Percentiles rank a stretch among this genome's conserved stretches.
Conservation (phyloP, 1,140 invertebrate genomes). For the Drosophila sp. region DNA sequence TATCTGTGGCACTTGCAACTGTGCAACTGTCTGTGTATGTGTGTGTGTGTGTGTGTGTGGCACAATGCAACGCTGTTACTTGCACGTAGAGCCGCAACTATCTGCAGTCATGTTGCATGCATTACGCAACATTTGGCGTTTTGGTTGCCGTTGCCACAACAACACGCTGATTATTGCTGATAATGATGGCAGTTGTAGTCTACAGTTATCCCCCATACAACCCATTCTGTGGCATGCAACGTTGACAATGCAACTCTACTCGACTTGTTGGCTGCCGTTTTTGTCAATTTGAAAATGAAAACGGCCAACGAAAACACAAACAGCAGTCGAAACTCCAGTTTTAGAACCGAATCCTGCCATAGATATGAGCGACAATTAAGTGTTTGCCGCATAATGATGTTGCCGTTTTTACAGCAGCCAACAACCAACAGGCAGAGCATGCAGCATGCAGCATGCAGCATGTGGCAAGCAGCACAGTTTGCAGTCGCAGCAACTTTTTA, state of each 20-base stretch:
- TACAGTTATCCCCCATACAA: conserved; percentile 14
- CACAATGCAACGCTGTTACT: background rate
- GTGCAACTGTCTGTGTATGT: too few relatives aligned
- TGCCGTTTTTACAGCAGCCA: conserved; percentile 60
- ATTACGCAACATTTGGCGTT: conserved; percentile 73
- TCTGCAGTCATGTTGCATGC: conserved; percentile 73
- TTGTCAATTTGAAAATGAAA: conserved; percentile 64
- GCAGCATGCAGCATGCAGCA: conserved; percentile 32
- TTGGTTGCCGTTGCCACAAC: conserved; percentile 62
- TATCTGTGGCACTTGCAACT: background rate
- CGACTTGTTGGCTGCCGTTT: conserved; percentile 32
- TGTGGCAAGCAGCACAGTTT: conserved; percentile 30
- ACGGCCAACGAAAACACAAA: conserved; percentile 53
- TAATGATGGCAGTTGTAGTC: conserved; percentile 62
- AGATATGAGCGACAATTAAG: conserved; percentile 82
- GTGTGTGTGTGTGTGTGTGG: background rate
- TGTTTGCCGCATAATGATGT: conserved; percentile 82
- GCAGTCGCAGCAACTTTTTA: conserved; percentile 64
- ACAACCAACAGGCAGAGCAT: conserved; percentile 4
- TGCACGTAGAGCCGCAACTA: conserved; percentile 50
- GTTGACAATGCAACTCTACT: conserved; percentile 33
- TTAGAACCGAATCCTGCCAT: conserved; percentile 36
- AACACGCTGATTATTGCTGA: conserved; percentile 71
- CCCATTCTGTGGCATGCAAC: conserved; percentile 31
- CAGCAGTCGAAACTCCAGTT: conserved; percentile 36